Conservation (phyloP, 2,888 invertebrate genomes). For the Drosophila infuscata region DNA sequence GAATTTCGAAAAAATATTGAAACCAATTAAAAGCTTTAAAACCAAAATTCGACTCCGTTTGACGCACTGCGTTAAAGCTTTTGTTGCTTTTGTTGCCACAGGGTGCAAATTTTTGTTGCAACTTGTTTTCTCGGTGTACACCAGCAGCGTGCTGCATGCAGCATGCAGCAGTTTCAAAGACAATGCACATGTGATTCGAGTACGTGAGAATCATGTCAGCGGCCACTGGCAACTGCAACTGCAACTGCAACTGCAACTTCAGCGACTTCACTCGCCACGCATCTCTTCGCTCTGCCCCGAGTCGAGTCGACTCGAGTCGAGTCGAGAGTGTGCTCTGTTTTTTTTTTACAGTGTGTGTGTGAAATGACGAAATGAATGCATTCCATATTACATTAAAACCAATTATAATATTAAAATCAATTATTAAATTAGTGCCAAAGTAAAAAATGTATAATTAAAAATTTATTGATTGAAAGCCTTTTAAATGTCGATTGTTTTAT, state of each 20-base stretch:
- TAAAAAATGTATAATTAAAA: neutral
- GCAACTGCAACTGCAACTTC: neutral
- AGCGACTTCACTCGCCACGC: neutral
- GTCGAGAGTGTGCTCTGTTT: neutral
- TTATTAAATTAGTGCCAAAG: constrained; percentile 1
- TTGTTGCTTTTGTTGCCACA: neutral
- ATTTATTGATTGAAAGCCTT: neutral
- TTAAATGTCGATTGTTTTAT: neutral
- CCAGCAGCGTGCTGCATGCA: constrained; percentile 20
- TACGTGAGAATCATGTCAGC: constrained; percentile 51
- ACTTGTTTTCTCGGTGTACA: neutral
- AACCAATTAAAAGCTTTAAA: neutral
- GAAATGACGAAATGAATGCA: neutral
- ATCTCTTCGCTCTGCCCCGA: neutral
- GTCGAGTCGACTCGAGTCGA: neutral
- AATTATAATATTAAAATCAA: constrained; percentile 6
- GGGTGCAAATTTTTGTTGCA: neutral
- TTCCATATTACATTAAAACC: neutral
- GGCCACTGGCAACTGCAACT: constrained; percentile 31
- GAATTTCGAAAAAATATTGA: neutral
- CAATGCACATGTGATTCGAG: constrained; percentile 59
- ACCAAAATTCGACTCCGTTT: neutral
- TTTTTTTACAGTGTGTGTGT: too few relatives aligned
- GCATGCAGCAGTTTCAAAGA: constrained; percentile 57
- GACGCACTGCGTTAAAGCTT: neutral